A percentile compares a stretch with the other conserved stretches of the same genome.
phyloP scores from a whole-genome alignment of 2,888 invertebrate genomes.

The Drosophila macrospina region DNA sequence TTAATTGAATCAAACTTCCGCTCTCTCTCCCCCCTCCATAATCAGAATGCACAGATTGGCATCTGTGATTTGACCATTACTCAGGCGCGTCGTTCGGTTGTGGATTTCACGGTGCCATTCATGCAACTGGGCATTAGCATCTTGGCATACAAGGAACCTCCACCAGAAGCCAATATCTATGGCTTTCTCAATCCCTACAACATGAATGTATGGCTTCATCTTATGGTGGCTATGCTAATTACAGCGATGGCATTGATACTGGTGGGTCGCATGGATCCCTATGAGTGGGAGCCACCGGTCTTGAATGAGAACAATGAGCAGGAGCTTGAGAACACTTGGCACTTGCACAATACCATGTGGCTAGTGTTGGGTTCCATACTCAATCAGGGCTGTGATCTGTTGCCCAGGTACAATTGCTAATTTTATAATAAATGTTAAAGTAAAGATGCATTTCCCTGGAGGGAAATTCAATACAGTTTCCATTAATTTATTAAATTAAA shows the following conservation, averaged over 20 bases:
- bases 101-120: slow-evolving; percentile 98
- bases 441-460: too few relatives aligned
- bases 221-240: slow-evolving; percentile 93
- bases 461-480: too few relatives aligned
- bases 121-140: slow-evolving; percentile 98
- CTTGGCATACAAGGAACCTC: slow-evolving; percentile 90
- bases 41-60: slow-evolving; percentile 95
- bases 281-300: slow-evolving; percentile 96
- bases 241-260: slow-evolving; percentile 93
- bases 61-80: slow-evolving; percentile 99
- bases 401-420: slow-evolving; percentile 89
- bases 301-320: slow-evolving; percentile 93
- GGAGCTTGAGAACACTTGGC: slow-evolving; percentile 95
- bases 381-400: slow-evolving; percentile 96
- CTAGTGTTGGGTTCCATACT: slow-evolving; percentile 96
- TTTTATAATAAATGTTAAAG: too few relatives aligned
- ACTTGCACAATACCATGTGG: slow-evolving; percentile 95
- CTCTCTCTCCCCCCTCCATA: not conserved
- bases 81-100: slow-evolving; percentile 93
- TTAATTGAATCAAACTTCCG: slow-evolving; percentile 1
- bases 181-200: slow-evolving; percentile 95
- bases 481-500: not conserved
- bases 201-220: slow-evolving; percentile 94
- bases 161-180: slow-evolving; percentile 92
- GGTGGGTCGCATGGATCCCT: slow-evolving; percentile 87